These are phyloP conservation scores for Pyrgilauda ruficollis DNA, from an alignment of 2,113 vertebrate species.

Conservation along the genomic window DNA sequence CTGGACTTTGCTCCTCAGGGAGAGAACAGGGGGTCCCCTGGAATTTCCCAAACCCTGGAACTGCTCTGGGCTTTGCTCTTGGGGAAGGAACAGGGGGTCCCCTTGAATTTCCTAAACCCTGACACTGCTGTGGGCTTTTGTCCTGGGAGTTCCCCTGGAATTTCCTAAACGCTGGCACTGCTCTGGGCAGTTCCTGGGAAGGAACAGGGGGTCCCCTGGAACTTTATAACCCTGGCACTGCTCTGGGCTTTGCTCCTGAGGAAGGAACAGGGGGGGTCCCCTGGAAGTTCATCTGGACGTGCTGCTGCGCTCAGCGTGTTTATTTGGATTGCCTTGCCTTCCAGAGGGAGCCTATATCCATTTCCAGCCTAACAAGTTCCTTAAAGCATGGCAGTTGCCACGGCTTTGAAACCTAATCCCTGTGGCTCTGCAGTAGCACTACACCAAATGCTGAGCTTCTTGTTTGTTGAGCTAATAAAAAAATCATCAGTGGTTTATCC, in stretches of 20 bases:
- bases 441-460: not conserved
- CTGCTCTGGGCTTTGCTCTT: not conserved
- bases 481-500: constrained; percentile 47
- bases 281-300: not conserved
- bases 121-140: too few relatives aligned
- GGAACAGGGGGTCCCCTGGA: too few relatives aligned
- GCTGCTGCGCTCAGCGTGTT: not conserved
- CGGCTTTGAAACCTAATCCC: constrained; percentile 36
- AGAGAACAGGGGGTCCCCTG: not conserved
- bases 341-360: not conserved
- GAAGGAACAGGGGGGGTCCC: not conserved
- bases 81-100: not conserved
- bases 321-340: constrained; percentile 31
- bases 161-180: accelerated
- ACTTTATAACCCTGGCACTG: accelerated
- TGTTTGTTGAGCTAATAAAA: constrained; percentile 46
- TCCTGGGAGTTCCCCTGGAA: not conserved
- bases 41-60: accelerated
- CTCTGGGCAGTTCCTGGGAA: not conserved
- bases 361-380: not conserved
- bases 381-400: not conserved
- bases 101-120: not conserved
- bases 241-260: not conserved
- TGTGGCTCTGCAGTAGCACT: not conserved
- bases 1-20: not conserved